phyloP scores from a whole-genome alignment of 2,888 invertebrate species.

The Aphidoletes aphidimyza region DNA sequence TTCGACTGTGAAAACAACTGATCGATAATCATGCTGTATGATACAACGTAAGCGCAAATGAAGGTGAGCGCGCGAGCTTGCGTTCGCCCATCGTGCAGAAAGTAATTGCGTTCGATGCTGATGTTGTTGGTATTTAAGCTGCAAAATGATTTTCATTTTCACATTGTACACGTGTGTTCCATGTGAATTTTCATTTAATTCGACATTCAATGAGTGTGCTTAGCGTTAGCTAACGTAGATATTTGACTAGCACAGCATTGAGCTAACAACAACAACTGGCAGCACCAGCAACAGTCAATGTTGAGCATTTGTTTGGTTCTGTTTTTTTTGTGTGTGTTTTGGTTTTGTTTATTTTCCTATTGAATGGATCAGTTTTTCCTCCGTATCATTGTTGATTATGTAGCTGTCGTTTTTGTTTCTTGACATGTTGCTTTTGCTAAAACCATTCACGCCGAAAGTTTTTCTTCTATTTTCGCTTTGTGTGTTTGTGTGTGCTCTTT shows the following conservation, averaged over 20 bases:
- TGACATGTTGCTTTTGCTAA: conserved; percentile 40
- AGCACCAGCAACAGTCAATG: background rate
- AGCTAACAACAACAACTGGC: background rate
- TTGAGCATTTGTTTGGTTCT: background rate
- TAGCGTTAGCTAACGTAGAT: background rate
- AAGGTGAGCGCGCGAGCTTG: background rate
- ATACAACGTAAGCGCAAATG: background rate
- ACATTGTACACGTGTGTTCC: conserved; percentile 38
- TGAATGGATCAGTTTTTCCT: conserved; percentile 46
- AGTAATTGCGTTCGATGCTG: background rate
- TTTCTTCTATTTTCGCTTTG: conserved; percentile 33
- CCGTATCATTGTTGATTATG: conserved; percentile 39
- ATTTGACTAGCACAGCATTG: background rate
- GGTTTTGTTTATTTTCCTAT: conserved; percentile 31
- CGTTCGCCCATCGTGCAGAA: conserved; percentile 14
- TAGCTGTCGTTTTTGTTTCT: conserved; percentile 21
- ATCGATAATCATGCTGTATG: conserved; percentile 24
- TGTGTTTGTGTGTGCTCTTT: background rate
- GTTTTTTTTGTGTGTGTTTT: too few species aligned
- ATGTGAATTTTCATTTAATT: conserved; percentile 34
- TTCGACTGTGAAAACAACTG: conserved; percentile 34
- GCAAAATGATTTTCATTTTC: conserved; percentile 5
- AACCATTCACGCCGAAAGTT: conserved; percentile 46
- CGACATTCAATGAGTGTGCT: background rate
- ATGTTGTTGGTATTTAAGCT: conserved; percentile 5